Percentiles rank a stretch among this genome's conserved stretches.
phyloP scores from a whole-genome alignment of 2,113 vertebrate species.

The Megaptera novaeangliae region DNA sequence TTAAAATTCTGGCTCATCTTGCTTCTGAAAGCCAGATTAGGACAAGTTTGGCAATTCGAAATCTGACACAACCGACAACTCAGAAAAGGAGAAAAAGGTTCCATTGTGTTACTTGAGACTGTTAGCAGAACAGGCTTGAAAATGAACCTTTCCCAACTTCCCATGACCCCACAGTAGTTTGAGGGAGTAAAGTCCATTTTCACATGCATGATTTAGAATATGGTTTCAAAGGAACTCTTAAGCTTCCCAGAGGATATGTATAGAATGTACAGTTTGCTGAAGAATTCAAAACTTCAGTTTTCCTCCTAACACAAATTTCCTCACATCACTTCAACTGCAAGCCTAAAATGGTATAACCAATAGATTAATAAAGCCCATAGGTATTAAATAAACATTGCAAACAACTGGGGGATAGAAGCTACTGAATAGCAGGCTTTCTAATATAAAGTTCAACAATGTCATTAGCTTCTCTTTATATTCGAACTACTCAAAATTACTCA shows the following conservation, averaged over 20 bases:
- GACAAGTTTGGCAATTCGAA: constrained; percentile 23
- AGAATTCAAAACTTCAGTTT: not conserved
- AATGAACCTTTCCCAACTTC: constrained; percentile 26
- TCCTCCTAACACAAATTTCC: not conserved
- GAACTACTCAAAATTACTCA: constrained; percentile 33
- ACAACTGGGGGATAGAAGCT: not conserved
- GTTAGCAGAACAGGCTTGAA: not conserved
- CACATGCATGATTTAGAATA: not conserved
- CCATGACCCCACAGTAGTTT: not conserved
- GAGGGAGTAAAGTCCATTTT: not conserved
- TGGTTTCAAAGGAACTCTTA: constrained; percentile 6
- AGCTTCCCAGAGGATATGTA: not conserved
- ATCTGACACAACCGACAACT: constrained; percentile 40
- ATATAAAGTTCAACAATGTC: constrained; percentile 6
- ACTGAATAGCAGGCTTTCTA: not conserved
- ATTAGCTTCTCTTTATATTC: not conserved
- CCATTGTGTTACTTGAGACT: not conserved
- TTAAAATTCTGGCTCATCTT: constrained; percentile 37
- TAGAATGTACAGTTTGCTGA: not conserved
- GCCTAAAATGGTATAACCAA: not conserved
- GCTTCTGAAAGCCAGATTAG: constrained; percentile 37
- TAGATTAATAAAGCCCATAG: not conserved
- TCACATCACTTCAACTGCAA: not conserved
- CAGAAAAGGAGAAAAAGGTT: constrained; percentile 40
- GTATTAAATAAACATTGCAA: not conserved